Percentiles rank a stretch among this genome's conserved stretches.
Conservation (phyloP, 2,113 vertebrate species). For the Erythrocercus mccallii region DNA sequence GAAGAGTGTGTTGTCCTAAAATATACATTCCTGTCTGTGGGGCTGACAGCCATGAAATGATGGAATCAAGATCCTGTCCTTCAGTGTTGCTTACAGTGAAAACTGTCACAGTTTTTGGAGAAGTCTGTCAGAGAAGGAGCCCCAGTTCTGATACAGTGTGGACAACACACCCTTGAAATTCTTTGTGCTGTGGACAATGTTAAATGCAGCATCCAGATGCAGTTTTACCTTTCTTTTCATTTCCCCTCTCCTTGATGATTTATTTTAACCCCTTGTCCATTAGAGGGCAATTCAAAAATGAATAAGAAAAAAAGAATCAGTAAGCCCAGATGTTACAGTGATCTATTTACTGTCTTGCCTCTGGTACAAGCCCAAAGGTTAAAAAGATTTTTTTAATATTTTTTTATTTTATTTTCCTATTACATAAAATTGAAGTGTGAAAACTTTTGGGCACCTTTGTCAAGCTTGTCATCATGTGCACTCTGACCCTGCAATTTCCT, state of each 20-base stretch:
- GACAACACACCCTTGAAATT: not conserved
- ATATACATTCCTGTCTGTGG: slow-evolving; percentile 72
- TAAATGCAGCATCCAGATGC: not conserved
- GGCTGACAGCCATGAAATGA: slow-evolving; percentile 73
- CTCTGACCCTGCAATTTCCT: not conserved
- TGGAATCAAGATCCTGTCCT: slow-evolving; percentile 69
- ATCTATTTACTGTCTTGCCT: slow-evolving; percentile 42
- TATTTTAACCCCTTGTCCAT: not conserved
- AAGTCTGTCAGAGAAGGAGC: slow-evolving; percentile 20
- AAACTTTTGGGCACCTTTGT: not conserved
- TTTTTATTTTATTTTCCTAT: not conserved
- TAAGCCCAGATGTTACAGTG: slow-evolving; percentile 19
- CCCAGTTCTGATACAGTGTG: not conserved
- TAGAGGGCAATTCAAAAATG: not conserved
- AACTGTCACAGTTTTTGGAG: slow-evolving; percentile 61
- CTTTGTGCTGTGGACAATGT: not conserved
- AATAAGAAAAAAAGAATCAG: not conserved
- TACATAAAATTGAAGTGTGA: not conserved
- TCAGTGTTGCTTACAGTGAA: slow-evolving; percentile 61
- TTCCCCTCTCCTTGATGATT: not conserved
- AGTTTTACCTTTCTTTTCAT: slow-evolving; percentile 3
- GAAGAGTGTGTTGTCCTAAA: slow-evolving; percentile 70
- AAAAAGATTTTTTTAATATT: not conserved
- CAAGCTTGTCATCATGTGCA: not conserved
- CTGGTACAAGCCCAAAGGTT: not conserved